Evolutionary conservation across 2,797 vertebrate species (phyloP), one percentile per base, ranked within the genome.

Genomic region (Diplodus sargus): DNA sequence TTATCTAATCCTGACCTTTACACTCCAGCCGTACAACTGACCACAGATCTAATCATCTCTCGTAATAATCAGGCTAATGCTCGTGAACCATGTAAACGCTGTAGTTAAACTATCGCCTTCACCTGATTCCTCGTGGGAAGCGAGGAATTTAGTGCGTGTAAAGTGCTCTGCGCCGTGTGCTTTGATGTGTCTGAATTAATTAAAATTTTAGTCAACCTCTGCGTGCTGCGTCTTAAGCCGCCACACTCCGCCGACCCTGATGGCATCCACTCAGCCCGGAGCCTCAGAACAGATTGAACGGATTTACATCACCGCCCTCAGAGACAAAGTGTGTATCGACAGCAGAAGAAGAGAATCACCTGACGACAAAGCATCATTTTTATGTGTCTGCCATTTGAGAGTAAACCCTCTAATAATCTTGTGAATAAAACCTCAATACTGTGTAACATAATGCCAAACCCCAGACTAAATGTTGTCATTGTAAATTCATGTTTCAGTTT

Each of bases 131-230:
- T 62, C 28, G 0, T 2, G 75, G 69, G 60, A 70, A 9, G 63
- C 1, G 39, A 25, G 48, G 23, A 13, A 42, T 78, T 57, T 18
- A 39, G 16, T 61, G 48, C 39, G 12, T 39, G 22, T 72, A 7
- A 56, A 72, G 28, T 43, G 5, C 2, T 16, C 70, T 28, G 54
- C 28, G 58, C 47, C 30, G 25, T 30, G 48, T 2, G 42, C 45
- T 79, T 56, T 74, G 43, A 72, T 56, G 71, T 61, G 3, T 47
- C 84, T 34, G 78, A 51, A 82, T 79, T 81, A 81, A 83, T 79
- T 64, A 62, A 74, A 75, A 67, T 59, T 34, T 67, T 39, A 66
- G 79, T 81, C 57, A 43, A 1, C 62, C 30, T 58, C 64, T 68
- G 53, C 12, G 1, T 54, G 71, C 70, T 18, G 76, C 54, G 18